phyloP scores from a whole-genome alignment of 2,888 invertebrate species.

The Drosophila anceps region DNA sequence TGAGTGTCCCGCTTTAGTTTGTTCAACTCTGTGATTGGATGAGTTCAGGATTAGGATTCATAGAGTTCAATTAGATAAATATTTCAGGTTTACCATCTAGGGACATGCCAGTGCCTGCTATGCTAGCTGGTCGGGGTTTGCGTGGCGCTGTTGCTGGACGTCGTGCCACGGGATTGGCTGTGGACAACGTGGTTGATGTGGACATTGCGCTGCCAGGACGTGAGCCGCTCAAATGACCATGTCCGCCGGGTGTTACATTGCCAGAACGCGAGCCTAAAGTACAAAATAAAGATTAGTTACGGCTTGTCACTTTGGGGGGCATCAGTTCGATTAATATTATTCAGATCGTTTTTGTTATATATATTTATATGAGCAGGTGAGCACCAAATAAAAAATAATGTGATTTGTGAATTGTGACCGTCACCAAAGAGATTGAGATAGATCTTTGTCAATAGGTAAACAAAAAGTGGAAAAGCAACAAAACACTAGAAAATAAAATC shows the following conservation, averaged over 20 bases:
- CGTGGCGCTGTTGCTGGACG: slow-evolving; percentile 87
- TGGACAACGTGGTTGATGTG: slow-evolving; percentile 88
- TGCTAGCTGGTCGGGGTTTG: slow-evolving; percentile 92
- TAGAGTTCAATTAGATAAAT: background rate
- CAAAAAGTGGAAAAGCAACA: slow-evolving; percentile 15
- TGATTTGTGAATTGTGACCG: slow-evolving; percentile 58
- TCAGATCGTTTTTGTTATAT: background rate
- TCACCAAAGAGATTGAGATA: slow-evolving; percentile 48
- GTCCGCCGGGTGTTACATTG: slow-evolving; percentile 89
- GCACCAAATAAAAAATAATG: slow-evolving; percentile 53
- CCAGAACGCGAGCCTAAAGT: slow-evolving; percentile 89
- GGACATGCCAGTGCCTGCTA: slow-evolving; percentile 93
- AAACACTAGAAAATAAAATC: slow-evolving; percentile 33
- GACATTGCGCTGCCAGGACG: slow-evolving; percentile 95
- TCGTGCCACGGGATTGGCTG: slow-evolving; percentile 87
- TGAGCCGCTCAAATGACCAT: slow-evolving; percentile 89
- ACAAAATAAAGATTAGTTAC: slow-evolving; percentile 26
- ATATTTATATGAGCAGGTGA: slow-evolving; percentile 39
- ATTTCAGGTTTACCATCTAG: slow-evolving; percentile 76
- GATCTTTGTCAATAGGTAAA: slow-evolving; percentile 36
- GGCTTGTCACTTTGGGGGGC: background rate
- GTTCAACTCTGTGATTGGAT: slow-evolving; percentile 74
- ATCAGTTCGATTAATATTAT: slow-evolving; percentile 11
- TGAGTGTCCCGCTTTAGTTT: slow-evolving; percentile 84
- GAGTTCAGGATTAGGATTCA: background rate